Percentiles rank a stretch among this genome's conserved stretches.
Evolutionary conservation across 2,797 vertebrate species (phyloP).

Genomic region (Anguilla obscura): DNA sequence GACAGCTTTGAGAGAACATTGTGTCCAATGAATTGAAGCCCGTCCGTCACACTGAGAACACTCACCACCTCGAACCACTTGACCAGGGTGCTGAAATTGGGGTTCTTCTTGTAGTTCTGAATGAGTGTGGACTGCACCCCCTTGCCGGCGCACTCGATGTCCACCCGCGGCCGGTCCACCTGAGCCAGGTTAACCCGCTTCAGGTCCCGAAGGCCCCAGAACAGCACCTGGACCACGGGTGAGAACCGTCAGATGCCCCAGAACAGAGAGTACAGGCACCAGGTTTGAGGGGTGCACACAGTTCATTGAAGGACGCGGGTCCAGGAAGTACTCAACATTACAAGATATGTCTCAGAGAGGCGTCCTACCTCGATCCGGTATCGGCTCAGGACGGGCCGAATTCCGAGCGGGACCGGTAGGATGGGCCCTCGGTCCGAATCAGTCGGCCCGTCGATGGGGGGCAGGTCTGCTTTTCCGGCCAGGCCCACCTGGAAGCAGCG

Average conservation of each 20-base stretch:
- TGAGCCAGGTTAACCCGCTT: constrained; percentile 95
- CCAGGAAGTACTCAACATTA: too few relatives aligned
- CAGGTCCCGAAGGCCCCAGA: constrained; percentile 95
- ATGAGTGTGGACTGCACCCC: constrained; percentile 92
- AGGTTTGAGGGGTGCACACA: neutral
- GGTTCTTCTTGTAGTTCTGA: constrained; percentile 98
- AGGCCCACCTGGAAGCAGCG: constrained; percentile 79
- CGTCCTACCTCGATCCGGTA: constrained; percentile 90
- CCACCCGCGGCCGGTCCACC: constrained; percentile 92
- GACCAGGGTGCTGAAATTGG: constrained; percentile 94
- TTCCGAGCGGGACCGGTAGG: constrained; percentile 89
- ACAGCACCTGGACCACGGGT: constrained; percentile 77
- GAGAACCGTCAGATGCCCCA: neutral
- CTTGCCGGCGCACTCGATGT: constrained; percentile 93
- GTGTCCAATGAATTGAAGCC: neutral
- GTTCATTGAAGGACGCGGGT: neutral
- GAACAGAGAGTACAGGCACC: neutral
- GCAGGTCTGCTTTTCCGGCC: constrained; percentile 85
- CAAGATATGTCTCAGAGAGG: neutral
- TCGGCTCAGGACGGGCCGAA: constrained; percentile 90
- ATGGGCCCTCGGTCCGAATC: constrained; percentile 89
- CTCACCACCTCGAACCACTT: constrained; percentile 99
- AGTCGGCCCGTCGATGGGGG: constrained; percentile 81
- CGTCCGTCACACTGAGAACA: constrained; percentile 16
- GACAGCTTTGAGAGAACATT: neutral